Evolutionary conservation across 2,113 vertebrate genomes (phyloP), one percentile per base, ranked within the genome.

Genomic region (Menidia beryllina): DNA sequence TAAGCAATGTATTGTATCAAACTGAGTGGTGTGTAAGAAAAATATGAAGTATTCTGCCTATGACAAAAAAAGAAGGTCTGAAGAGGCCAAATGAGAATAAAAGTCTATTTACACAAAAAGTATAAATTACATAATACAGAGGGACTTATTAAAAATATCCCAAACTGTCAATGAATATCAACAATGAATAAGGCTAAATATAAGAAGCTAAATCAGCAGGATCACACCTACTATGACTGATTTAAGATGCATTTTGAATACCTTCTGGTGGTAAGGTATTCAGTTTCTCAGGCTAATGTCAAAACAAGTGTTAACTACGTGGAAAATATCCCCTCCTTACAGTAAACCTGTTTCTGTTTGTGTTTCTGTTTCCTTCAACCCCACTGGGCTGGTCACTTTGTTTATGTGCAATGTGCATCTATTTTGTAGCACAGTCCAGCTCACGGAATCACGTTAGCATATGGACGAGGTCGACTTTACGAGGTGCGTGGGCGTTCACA

Each of bases 171-270:
- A 23, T 47, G 21, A 30, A 68, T 38, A 68, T 38, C 63, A 77
- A 72, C 77, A 73, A 78, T 79, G 77, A 86, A 86, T 81, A 85
- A 85, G 73, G 78, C 66, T 66, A 70, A 75, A 72, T 72, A 89
- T 89, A 87, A 88, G 85, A 88, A 80, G 83, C 75, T 67, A 86
- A 69, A 89, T 87, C 69, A 88, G 79, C 84, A 77, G 76, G 75
- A 89, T 89, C 81, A 85, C 74, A 10, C 58, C 49, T 39, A 34
- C 65, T 67, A 87, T 92, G 81, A 93, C 91, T 93, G 81, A 92
- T 89, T 91, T 51, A 91, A 81, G 65, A 77, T 6, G 11, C 49
- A 34, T 30, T 54, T 85, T 68, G 88, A 89, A 83, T 72, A 85
- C 72, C 70, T 90, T 82, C 69, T 67, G 72, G 75, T 70, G 39